Conservation (phyloP, 2,888 invertebrate genomes). For the Torymus aiolomorphi region DNA sequence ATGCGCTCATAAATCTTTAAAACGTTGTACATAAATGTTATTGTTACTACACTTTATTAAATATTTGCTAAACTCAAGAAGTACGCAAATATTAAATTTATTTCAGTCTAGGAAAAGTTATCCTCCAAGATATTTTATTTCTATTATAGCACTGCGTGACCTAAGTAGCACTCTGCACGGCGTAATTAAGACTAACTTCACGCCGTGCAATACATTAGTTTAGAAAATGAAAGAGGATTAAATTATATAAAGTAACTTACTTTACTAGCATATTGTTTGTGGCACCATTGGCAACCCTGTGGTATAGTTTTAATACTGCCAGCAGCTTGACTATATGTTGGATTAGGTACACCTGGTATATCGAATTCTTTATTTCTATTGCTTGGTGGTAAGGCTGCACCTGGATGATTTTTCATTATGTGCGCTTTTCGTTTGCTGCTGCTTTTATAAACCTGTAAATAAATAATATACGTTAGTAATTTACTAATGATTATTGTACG, state of each 20-base stretch:
- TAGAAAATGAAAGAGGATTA: too few species aligned
- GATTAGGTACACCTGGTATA: conserved; percentile 78
- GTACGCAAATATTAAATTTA: too few species aligned
- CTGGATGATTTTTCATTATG: conserved; percentile 89
- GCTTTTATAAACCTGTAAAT: conserved; percentile 83
- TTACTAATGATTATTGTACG: background rate
- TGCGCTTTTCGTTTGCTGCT: conserved; percentile 90
- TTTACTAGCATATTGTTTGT: conserved; percentile 91
- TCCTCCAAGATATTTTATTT: too few species aligned
- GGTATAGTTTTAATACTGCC: conserved; percentile 84
- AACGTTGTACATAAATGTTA: too few species aligned
- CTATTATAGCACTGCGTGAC: too few species aligned
- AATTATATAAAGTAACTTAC: conserved; percentile 74
- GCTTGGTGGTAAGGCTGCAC: conserved; percentile 81
- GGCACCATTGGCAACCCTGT: conserved; percentile 87
- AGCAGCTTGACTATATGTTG: conserved; percentile 83
- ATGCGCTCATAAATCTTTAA: too few species aligned
- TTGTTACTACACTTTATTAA: too few species aligned
- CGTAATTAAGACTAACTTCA: too few species aligned
- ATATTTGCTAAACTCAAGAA: too few species aligned
- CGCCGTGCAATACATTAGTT: too few species aligned
- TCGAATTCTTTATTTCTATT: conserved; percentile 75
- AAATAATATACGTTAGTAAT: conserved; percentile 46
- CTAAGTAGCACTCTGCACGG: too few species aligned
- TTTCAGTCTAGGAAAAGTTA: too few species aligned